Conservation (phyloP, 2,113 vertebrate species). For the Fulmarus glacialis region DNA sequence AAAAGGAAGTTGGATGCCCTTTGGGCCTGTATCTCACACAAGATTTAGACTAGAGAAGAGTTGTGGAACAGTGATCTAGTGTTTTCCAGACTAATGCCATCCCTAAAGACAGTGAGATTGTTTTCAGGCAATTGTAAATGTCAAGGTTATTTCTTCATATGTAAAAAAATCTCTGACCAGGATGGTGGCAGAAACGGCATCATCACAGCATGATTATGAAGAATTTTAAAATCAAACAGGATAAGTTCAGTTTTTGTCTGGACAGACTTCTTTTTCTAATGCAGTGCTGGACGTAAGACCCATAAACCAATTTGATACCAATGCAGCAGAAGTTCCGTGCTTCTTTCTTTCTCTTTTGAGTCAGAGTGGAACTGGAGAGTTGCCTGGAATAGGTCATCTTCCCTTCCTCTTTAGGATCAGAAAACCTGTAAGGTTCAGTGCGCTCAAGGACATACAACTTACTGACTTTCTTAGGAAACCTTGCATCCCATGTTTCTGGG, state of each 20-base stretch:
- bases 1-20: neutral
- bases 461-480: neutral
- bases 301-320: neutral
- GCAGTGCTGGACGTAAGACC: neutral
- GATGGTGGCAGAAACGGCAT: neutral
- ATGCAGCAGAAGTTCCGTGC: neutral
- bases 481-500: neutral
- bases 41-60: neutral
- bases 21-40: neutral
- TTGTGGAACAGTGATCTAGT: neutral
- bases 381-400: neutral
- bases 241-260: neutral
- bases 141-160: neutral
- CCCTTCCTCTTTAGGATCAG: neutral
- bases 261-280: neutral
- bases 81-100: neutral
- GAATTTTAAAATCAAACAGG: neutral
- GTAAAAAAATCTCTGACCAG: neutral
- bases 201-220: neutral
- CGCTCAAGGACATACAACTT: neutral
- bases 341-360: neutral
- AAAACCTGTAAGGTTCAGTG: neutral
- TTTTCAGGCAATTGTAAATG: neutral
- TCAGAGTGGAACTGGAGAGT: neutral
- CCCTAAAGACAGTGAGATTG: neutral